Conservation (phyloP, 2,888 invertebrate genomes). For the Ethmia dodecea region DNA sequence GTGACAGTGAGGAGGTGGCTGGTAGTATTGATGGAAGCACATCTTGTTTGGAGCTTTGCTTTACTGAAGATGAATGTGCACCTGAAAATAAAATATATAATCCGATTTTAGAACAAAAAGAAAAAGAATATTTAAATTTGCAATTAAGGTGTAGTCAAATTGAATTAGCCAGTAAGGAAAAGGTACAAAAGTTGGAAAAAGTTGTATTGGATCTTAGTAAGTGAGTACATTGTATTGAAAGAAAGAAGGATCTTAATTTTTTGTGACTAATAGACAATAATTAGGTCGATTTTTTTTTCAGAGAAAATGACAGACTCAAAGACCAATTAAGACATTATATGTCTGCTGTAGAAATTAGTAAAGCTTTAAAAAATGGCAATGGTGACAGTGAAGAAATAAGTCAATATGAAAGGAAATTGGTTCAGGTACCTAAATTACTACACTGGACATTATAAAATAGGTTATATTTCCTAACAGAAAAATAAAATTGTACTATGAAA, state of each 20-base stretch:
- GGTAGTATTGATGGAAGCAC: constrained; percentile 69
- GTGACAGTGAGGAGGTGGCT: constrained; percentile 67
- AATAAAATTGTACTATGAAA: not conserved
- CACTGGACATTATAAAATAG: too few relatives aligned
- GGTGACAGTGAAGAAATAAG: constrained; percentile 81
- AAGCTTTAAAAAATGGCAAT: constrained; percentile 82
- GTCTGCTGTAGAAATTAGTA: constrained; percentile 92
- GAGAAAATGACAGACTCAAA: constrained; percentile 90
- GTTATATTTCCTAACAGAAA: not conserved
- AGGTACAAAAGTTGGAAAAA: constrained; percentile 65
- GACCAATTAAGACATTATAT: constrained; percentile 92
- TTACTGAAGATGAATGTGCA: constrained; percentile 63
- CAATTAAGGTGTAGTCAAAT: constrained; percentile 72
- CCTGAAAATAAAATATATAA: constrained; percentile 51
- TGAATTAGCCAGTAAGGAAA: constrained; percentile 62
- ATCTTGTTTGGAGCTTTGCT: constrained; percentile 68
- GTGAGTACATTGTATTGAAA: constrained; percentile 59
- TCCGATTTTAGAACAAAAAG: constrained; percentile 56
- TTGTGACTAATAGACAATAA: too few relatives aligned
- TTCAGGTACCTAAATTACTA: constrained; percentile 80
- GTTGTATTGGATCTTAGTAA: constrained; percentile 81
- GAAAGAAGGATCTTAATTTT: too few relatives aligned
- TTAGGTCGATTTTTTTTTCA: constrained; percentile 49
- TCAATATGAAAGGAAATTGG: constrained; percentile 90
- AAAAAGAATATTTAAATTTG: constrained; percentile 69